Base-by-base conservation (phyloP, 2,113 vertebrate genomes). In the Pachypanchax playfairii region DNA sequence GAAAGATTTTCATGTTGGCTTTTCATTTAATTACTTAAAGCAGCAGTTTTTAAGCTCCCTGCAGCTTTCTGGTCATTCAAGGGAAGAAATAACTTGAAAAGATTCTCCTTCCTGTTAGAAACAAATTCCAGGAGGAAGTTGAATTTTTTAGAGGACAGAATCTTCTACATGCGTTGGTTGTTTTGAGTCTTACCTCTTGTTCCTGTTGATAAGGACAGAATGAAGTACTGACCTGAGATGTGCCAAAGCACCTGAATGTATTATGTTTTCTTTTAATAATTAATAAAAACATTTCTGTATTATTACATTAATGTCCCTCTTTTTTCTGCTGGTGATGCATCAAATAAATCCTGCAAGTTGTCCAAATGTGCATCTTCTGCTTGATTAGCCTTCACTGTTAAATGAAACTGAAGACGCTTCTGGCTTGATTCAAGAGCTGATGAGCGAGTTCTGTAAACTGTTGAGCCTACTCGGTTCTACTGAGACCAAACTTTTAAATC, bases 101-200 rank as follows among this genome's bases (percentile, higher is more conserved):
- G 20, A 52, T 47, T 24, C 52, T 60, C 35, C 60, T 18, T 1
- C 2, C 31, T 46, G 61, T 47, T n/a, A 12, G 33, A 35, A 35
- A 35, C 8, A 21, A 58, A n/a, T n/a, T n/a, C n/a, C n/a, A n/a
- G n/a, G n/a, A n/a, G n/a, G n/a, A n/a, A n/a, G n/a, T n/a, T n/a
- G n/a, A n/a, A n/a, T n/a, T 74, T 78, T 84, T 77, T 77, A 50
- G 82, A 67, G 41, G 18, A 43, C 18, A n/a, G 1, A 7, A 13
- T 24, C 28, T 28, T 82, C 75, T 72, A n/a, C 58, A 65, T 38
- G 33, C 7, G 2, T n/a, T 15, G 14, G 4, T 36, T 36, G 5
- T 9, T 36, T 38, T 17, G 15, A 3, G 6, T 31, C 49, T 15
- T 13, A 14, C 13, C 12, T 11, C 12, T 52, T 21, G 9, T n/a